Evolutionary conservation across 1,140 invertebrate genomes (phyloP).

Genomic region (Drosophila ironensis): DNA sequence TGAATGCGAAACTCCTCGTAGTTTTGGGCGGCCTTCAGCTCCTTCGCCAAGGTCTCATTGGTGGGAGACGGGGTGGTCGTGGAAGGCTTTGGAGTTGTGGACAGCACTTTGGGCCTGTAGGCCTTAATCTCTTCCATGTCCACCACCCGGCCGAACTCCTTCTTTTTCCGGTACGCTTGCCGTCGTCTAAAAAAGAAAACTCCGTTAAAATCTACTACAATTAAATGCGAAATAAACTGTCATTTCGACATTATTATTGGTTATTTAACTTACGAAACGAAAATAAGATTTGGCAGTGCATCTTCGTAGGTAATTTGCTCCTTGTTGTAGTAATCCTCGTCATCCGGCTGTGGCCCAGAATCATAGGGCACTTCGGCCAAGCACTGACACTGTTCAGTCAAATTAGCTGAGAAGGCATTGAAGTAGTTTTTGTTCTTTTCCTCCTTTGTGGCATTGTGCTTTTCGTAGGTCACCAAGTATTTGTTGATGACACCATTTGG

Average conservation of each 20-base stretch:
- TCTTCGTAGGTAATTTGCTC: slow-evolving; percentile 63
- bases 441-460: slow-evolving; percentile 29
- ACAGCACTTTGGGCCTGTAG: neutral
- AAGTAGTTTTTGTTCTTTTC: slow-evolving; percentile 35
- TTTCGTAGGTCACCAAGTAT: slow-evolving; percentile 50
- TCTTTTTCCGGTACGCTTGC: slow-evolving; percentile 3
- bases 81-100: neutral
- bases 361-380: slow-evolving; percentile 36
- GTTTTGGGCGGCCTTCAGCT: neutral
- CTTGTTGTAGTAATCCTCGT: slow-evolving; percentile 64
- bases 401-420: neutral
- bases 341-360: slow-evolving; percentile 60
- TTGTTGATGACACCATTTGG: slow-evolving; percentile 60
- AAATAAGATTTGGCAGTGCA: slow-evolving; percentile 62
- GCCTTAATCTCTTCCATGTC: neutral
- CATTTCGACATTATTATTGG: too few species aligned
- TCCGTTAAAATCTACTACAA: too few species aligned
- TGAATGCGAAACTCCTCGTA: slow-evolving; percentile 32
- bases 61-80: neutral
- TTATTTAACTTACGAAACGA: slow-evolving; percentile 48
- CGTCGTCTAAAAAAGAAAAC: slow-evolving; percentile 1
- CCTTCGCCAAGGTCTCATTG: neutral
- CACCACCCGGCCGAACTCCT: slow-evolving; percentile 31
- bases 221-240: too few species aligned
- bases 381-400: slow-evolving; percentile 39